phyloP scores from a whole-genome alignment of 1,140 invertebrate species.

The Zaprionus nigranus region DNA sequence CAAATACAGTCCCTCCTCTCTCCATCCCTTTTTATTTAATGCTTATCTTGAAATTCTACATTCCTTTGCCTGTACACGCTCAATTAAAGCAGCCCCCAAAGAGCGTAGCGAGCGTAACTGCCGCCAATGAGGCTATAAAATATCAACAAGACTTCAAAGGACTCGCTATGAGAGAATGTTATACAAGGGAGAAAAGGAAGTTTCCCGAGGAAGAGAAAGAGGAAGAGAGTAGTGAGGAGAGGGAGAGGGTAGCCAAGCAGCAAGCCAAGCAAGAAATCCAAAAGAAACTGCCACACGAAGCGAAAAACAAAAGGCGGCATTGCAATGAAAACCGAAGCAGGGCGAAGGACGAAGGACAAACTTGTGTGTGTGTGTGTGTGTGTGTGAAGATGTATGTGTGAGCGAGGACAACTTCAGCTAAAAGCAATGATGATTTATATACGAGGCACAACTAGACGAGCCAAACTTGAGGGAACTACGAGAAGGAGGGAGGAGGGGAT shows the following conservation, averaged over 20 bases:
- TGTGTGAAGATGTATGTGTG: not conserved
- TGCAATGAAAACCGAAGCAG: slow-evolving; percentile 39
- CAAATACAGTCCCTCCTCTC: too few relatives aligned
- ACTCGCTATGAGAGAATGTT: not conserved
- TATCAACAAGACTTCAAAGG: slow-evolving; percentile 54
- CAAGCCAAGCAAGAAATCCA: slow-evolving; percentile 12
- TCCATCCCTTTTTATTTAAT: not conserved
- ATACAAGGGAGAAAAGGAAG: not conserved
- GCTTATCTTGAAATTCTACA: slow-evolving; percentile 4
- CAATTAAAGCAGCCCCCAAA: slow-evolving; percentile 34
- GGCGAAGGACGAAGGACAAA: slow-evolving; percentile 30
- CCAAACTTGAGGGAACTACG: not conserved
- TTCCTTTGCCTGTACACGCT: slow-evolving; percentile 24
- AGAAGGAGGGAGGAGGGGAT: not conserved
- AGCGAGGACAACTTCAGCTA: slow-evolving; percentile 66
- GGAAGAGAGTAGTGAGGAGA: not conserved
- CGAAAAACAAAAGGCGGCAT: slow-evolving; percentile 64
- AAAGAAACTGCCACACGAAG: slow-evolving; percentile 73
- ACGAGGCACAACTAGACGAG: slow-evolving; percentile 61
- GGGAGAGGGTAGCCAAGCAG: not conserved
- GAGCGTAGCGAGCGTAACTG: slow-evolving; percentile 30
- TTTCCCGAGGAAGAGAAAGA: not conserved
- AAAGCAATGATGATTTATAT: slow-evolving; percentile 82
- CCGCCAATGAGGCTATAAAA: slow-evolving; percentile 49
- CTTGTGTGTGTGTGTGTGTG: slow-evolving; percentile 2